Evolutionary conservation across 2,113 vertebrate genomes (phyloP).

Genomic region (Elaphurus davidianus): DNA sequence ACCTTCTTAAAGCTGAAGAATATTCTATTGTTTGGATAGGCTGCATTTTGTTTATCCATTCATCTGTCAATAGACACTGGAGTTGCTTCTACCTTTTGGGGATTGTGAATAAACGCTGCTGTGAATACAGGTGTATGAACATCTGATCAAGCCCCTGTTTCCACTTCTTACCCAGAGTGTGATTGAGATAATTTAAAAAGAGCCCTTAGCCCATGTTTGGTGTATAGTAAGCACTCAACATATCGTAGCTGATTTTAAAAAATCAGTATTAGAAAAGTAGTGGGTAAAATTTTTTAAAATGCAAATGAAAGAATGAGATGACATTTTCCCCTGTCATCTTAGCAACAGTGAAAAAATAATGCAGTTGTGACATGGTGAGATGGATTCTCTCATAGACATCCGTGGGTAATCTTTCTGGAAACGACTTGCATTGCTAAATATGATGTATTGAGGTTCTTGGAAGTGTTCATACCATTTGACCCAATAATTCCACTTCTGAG

Average conservation of each 20-base stretch:
- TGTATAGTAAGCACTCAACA: background rate
- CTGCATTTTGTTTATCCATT: background rate
- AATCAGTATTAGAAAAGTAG: background rate
- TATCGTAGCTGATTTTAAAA: background rate
- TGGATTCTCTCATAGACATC: background rate
- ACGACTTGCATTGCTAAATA: background rate
- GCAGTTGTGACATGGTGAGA: background rate
- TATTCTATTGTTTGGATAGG: fast-evolving
- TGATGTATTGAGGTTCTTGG: background rate
- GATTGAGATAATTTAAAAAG: background rate
- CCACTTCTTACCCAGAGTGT: background rate
- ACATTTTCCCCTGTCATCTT: background rate
- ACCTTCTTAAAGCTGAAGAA: background rate
- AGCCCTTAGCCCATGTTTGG: background rate
- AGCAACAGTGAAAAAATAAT: background rate
- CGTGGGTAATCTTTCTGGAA: background rate
- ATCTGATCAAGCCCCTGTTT: background rate
- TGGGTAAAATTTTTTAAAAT: background rate
- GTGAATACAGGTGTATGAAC: background rate
- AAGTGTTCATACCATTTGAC: background rate
- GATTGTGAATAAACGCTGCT: background rate
- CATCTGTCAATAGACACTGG: background rate
- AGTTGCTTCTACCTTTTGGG: background rate
- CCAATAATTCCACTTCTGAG: background rate
- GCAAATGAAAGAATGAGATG: background rate